These are phyloP conservation scores for Antheraea mylitta DNA, from an alignment of 1,140 invertebrate genomes.

Conservation along the genomic window DNA sequence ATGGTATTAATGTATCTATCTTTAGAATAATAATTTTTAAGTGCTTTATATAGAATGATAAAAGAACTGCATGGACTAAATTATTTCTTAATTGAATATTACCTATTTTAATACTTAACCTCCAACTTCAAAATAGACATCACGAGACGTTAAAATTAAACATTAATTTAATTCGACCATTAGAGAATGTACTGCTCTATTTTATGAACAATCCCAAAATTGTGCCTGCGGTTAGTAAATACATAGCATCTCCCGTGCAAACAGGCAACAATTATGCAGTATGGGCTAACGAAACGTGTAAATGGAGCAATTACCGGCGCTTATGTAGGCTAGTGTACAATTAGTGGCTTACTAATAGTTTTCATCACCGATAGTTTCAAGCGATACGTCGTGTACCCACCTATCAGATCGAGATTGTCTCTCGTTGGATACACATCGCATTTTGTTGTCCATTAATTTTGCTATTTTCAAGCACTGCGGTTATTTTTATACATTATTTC, in stretches of 20 bases:
- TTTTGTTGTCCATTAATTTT: slow-evolving; percentile 13
- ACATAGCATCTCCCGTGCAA: slow-evolving; percentile 58
- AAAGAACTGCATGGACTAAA: not conserved
- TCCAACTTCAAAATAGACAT: not conserved
- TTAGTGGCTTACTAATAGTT: slow-evolving; percentile 76
- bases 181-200: not conserved
- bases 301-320: slow-evolving; percentile 74
- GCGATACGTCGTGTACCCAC: slow-evolving; percentile 39
- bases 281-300: slow-evolving; percentile 73
- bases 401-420: slow-evolving; percentile 58
- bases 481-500: not conserved
- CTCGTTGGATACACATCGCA: slow-evolving; percentile 54
- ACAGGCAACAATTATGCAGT: slow-evolving; percentile 72
- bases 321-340: slow-evolving; percentile 73
- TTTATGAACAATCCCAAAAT: slow-evolving; percentile 30
- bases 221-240: slow-evolving; percentile 51
- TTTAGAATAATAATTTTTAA: not conserved
- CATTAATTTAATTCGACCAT: slow-evolving; percentile 27
- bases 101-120: not conserved
- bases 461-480: not conserved
- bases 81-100: not conserved
- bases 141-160: not conserved
- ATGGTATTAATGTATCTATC: not conserved
- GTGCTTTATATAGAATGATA: not conserved
- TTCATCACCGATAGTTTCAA: slow-evolving; percentile 69